Base-by-base conservation (phyloP, 2,797 vertebrate species). In the Phyllotis vaccarum region DNA sequence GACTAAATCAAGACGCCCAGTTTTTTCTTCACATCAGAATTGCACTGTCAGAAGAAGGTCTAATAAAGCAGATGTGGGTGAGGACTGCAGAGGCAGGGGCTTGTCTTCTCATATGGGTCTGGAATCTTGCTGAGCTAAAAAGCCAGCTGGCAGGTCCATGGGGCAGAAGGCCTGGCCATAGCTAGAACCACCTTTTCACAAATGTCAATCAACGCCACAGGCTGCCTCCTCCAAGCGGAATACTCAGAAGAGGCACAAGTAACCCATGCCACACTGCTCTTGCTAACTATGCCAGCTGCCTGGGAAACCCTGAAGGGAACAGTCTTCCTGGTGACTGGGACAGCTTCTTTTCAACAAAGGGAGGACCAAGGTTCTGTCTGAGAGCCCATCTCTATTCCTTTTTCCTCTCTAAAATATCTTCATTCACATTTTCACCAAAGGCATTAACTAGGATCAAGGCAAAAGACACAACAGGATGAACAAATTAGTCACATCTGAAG, bases 171-270 rank as follows among this genome's bases (percentile, higher is more conserved):
- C 46, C 92, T 0, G 54, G 72, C 24, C 76, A 85, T 60, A 3
- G 46, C 81, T 34, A n/a, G 86, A 43, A 37, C 40, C 3, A 0
- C 52, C 24, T 74, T 4, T 8, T 54, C 72, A 78, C 60, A n/a
- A 79, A 96, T 93, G 92, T 86, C 91, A 92, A 16, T 16, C 19
- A 34, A 91, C 96, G 72, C 81, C 85, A 62, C 29, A 86, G 96
- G 96, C 97, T 96, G 66, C 97, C 95, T 83, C 94, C 96, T 97
- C 96, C 83, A 88, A 96, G 95, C 97, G 97, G 97, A 97, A 90
- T 79, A 76, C 97, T 97, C 95, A 94, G 94, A 62, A 94, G 49
- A 19, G 56, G 22, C 62, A 88, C 93, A 89, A 97, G 96, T 95
- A 97, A 95, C 95, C 96, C 96, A 96, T 95, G 96, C 97, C 86